Base-by-base conservation (phyloP, 92 coral and sea anemone species). In the Diadumene lineata region DNA sequence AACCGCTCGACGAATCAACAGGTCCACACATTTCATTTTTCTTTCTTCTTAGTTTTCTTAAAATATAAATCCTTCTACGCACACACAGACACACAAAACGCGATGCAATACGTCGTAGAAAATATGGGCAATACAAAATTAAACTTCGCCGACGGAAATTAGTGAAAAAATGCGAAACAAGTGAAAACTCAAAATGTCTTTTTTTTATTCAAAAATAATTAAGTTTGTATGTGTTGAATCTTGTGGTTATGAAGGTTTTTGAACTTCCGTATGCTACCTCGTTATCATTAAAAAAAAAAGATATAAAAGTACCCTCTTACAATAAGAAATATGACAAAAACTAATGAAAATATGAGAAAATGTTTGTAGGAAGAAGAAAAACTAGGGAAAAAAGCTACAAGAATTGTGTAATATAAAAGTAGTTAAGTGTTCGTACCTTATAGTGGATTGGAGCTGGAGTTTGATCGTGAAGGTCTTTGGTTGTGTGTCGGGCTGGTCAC, bases 401-500 rank as follows among this genome's bases (percentile, higher is more conserved):
- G n/a, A n/a, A n/a, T n/a, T n/a, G n/a, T n/a, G n/a, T n/a, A n/a
- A 23, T 53, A 53, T 23, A 16, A 7, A 16, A 53, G 22, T 16
- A 2, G 22, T 53, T 53, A 32, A n/a, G n/a, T n/a, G 21, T 53
- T 53, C 58, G 19, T 53, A 53, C 58, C 58, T 53, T 53, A n/a
- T n/a, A n/a, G n/a, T 53, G 4, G 10, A 15, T 6, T 13, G 8
- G 58, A 53, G 58, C 58, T 60, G 31, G 2, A 22, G 65, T 60
- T 60, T 21, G 2, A 6, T 60, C 26, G 65, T 22, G 65, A 22
- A n/a, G 13, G 31, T 2, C 65, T 21, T 60, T 27, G 32, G 65
- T 2, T 21, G 65, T 22, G 65, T 60, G 65, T 27, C 65, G 65
- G 65, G 65, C 26, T 22, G 72, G 22, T 64, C 69, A 50, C 24